Base-by-base conservation (phyloP, 1,140 invertebrate species). In the Drosophila murphyi region DNA sequence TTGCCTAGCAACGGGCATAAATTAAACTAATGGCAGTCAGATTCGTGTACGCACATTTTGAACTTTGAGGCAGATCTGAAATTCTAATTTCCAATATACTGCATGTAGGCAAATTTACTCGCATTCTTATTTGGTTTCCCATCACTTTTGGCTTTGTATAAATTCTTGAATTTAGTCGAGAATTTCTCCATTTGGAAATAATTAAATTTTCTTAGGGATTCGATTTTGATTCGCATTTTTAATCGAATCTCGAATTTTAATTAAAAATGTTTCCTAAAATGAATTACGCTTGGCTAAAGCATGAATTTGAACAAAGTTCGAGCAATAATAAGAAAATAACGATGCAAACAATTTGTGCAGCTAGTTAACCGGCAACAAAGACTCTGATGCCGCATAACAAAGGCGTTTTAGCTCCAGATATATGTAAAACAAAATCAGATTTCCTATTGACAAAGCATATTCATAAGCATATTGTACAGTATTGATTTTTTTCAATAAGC, bases 21-120 rank as follows among this genome's bases (percentile, higher is more conserved):
- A 63, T 81, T 81, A 68, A 72, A 59, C 57, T 81, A 77, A 77
- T 77, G 76, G 80, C 50, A 76, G 60, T 56, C 64, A n/a, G 34
- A 35, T 54, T 31, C 28, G 48, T n/a, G 12, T 39, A 3, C 12
- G 29, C 34, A 51, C 47, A 31, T 39, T 35, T 62, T 64, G n/a
- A 10, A 39, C 37, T 29, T 28, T 4, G 6, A n/a, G 29, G 12
- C 31, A 47, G 8, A 7, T n/a, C 43, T 35, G 7, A 32, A 20
- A 35, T 59, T 20, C 43, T 8, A 32, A n/a, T 20, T 34, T 5
- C 28, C 20, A 10, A 31, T 28, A 50, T 31, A 50, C 20, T 20
- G 20, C 20, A 0, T 20, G 20, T 20, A 1, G 1, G 20, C 20
- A 20, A 20, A 20, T 20, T 20, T 20, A 20, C 20, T 20, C 20